Conservation (phyloP, 2,888 invertebrate species). For the Spilosoma lubricipeda region DNA sequence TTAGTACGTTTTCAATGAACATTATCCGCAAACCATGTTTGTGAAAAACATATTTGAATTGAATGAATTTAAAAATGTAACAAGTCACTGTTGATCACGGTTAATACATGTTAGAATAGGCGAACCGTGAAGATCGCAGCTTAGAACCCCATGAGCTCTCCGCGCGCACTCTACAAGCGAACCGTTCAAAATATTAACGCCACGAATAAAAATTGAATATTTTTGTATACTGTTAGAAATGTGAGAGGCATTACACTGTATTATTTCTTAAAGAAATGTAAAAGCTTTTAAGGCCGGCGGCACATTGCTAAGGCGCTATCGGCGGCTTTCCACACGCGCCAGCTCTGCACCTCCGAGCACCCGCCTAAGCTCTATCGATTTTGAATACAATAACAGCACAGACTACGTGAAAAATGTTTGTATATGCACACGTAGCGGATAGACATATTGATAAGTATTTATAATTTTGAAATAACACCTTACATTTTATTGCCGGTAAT, state of each 20-base stretch:
- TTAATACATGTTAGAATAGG: constrained; percentile 63
- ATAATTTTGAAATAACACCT: neutral
- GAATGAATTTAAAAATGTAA: constrained; percentile 44
- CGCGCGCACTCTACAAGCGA: constrained; percentile 58
- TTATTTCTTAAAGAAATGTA: constrained; percentile 81
- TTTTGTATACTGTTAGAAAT: constrained; percentile 77
- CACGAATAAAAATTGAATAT: constrained; percentile 82
- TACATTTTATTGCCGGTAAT: neutral
- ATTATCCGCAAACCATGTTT: neutral
- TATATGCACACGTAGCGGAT: constrained; percentile 8
- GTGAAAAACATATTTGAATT: neutral
- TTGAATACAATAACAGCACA: constrained; percentile 53
- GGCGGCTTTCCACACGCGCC: constrained; percentile 65
- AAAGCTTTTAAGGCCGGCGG: constrained; percentile 84
- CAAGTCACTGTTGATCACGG: constrained; percentile 69
- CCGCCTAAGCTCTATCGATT: constrained; percentile 78
- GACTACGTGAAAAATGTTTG: constrained; percentile 20
- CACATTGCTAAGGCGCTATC: constrained; percentile 76
- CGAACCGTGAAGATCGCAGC: constrained; percentile 78
- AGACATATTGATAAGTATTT: constrained; percentile 6
- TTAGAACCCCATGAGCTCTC: constrained; percentile 70
- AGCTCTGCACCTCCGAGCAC: constrained; percentile 60
- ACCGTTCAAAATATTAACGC: constrained; percentile 74
- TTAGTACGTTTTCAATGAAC: neutral
- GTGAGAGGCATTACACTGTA: constrained; percentile 77